A percentile compares a stretch with the other conserved stretches of the same genome.
Evolutionary conservation across 1,140 invertebrate species (phyloP).

Genomic region (Panagrolaimus sp.): DNA sequence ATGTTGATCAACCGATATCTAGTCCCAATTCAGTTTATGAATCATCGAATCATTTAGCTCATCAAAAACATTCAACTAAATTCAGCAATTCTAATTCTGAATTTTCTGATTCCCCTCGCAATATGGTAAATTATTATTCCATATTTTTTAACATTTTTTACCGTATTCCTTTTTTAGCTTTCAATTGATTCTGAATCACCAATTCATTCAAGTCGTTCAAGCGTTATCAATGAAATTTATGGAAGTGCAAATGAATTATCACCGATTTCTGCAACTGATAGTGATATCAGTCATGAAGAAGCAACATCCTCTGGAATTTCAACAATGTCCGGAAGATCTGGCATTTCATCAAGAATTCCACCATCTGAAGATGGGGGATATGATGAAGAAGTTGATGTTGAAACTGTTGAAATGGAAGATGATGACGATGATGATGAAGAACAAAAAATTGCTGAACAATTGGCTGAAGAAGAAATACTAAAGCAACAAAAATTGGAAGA

Average conservation of each 20-base stretch:
- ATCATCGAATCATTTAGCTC: too few relatives aligned
- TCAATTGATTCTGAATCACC: conserved; percentile 9
- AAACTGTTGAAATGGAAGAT: conserved; percentile 3
- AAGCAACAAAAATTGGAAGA: conserved; percentile 6
- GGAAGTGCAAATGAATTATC: not conserved
- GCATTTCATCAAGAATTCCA: not conserved
- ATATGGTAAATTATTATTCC: not conserved
- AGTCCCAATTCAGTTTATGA: too few relatives aligned
- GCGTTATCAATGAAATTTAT: conserved; percentile 7
- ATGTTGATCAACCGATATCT: too few relatives aligned
- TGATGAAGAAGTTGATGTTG: conserved; percentile 13
- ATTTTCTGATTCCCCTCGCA: not conserved
- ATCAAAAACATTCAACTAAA: too few relatives aligned
- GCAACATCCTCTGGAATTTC: conserved; percentile 13
- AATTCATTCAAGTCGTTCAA: conserved; percentile 2
- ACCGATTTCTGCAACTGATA: conserved; percentile 9
- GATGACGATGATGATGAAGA: conserved; percentile 16
- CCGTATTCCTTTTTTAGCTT: not conserved
- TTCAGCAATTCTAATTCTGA: not conserved
- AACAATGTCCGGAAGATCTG: not conserved
- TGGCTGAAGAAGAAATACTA: conserved; percentile 6
- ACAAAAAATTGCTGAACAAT: conserved; percentile 6
- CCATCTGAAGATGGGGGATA: not conserved
- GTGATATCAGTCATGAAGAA: conserved; percentile 14
- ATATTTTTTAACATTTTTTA: not conserved